Conservation (phyloP, 2,797 vertebrate species). For the Xiphorhynchus erythropygius region DNA sequence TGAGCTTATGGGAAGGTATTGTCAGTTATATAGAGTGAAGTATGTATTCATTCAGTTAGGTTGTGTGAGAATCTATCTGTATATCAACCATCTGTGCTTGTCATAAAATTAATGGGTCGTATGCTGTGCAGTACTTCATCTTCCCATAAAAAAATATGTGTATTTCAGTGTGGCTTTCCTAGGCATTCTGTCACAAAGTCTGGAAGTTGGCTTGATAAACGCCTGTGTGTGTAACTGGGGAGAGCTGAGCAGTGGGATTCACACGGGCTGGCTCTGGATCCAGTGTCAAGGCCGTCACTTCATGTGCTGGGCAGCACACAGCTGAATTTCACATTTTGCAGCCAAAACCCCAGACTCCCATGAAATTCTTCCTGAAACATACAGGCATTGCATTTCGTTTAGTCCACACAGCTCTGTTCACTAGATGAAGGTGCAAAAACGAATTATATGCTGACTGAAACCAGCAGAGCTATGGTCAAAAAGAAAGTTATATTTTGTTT, state of each 20-base stretch:
- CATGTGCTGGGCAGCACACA: neutral
- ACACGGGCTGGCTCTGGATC: neutral
- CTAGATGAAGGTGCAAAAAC: neutral
- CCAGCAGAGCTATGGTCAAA: neutral
- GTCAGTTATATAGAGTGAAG: neutral
- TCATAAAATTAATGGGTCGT: neutral
- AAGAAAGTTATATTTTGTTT: neutral
- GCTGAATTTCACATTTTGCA: neutral
- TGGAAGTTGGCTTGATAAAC: neutral
- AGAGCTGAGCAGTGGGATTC: neutral
- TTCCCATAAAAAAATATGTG: neutral
- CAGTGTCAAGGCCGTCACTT: neutral
- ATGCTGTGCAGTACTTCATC: neutral
- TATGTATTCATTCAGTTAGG: neutral
- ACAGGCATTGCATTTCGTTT: rapidly evolving
- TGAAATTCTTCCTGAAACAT: neutral
- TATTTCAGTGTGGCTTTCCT: neutral
- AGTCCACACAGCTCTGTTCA: neutral
- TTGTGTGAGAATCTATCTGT: neutral
- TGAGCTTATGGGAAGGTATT: neutral
- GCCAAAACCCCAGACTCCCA: neutral
- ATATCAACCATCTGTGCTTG: conserved; percentile 11
- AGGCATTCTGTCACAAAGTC: neutral
- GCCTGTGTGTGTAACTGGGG: neutral
- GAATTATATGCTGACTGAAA: neutral